A percentile compares a stretch with the other conserved stretches of the same genome.
These are phyloP conservation scores for Hylaeus volcanicus DNA, from an alignment of 1,140 invertebrate genomes.

Conservation along the genomic window DNA sequence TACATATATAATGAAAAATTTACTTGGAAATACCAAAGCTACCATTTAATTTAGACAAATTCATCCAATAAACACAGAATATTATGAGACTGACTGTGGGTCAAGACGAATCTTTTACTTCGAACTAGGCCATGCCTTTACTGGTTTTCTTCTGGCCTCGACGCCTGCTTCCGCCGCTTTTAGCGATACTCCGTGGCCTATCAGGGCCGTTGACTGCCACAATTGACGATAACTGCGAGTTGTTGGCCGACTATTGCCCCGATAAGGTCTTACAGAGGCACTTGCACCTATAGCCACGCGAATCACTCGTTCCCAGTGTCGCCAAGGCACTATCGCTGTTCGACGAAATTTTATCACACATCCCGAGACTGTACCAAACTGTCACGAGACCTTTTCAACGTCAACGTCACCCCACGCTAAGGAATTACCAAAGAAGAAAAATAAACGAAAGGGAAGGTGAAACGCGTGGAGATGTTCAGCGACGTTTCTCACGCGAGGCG, in stretches of 20 bases:
- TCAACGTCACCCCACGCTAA: no score
- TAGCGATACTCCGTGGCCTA: constrained; percentile 12
- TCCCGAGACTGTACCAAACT: background rate
- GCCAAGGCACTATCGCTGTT: constrained; percentile 2
- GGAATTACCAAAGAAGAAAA: no score
- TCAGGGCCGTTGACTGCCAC: constrained; percentile 8
- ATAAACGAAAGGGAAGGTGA: background rate
- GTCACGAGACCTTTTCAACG: no score
- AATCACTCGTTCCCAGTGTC: constrained; percentile 7
- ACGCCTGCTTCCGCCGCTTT: constrained; percentile 3
- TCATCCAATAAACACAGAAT: no score
- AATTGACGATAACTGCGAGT: constrained; percentile 54
- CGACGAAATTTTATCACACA: background rate
- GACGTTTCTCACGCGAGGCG: constrained; percentile 10
- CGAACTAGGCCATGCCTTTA: constrained; percentile 1
- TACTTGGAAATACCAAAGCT: no score
- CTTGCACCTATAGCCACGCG: constrained; percentile 16
- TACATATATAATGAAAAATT: no score
- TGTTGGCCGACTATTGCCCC: constrained; percentile 39
- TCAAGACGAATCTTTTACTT: constrained; percentile 12
- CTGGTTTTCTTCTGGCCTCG: constrained; percentile 28
- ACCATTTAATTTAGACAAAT: no score
- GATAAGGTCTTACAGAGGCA: constrained; percentile 42
- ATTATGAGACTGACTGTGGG: no score
- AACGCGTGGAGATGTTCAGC: constrained; percentile 48